Base-by-base conservation (phyloP, 2,113 vertebrate genomes). In the Gymnobelideus leadbeateri region DNA sequence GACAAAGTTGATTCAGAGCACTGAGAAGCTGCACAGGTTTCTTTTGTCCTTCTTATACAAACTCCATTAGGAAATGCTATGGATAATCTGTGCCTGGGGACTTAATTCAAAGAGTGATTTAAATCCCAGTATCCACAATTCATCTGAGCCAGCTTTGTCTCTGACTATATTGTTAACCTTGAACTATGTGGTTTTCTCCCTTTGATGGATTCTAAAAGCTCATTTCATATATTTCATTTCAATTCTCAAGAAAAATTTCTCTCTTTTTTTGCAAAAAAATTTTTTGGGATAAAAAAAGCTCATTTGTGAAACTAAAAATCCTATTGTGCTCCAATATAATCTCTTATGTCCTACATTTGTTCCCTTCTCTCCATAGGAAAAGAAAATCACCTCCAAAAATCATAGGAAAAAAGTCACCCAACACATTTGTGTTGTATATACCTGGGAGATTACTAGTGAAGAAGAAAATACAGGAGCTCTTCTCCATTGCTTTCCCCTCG, bases 401-500 rank as follows among this genome's bases (percentile, higher is more conserved):
- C 51, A 51, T 51, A 11, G 51, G 51, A 51, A 11, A 51, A 51
- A 51, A 51, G 54, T 25, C 77, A 91, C 89, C 7, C 77, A 93
- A 31, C 89, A 94, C 89, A 28, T 92, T 68, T 46, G 89, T 51
- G 0, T 50, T 51, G 24, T 50, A 52, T 92, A 31, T 94, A 96
- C 95, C 94, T 96, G 94, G 91, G 96, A 57, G 52, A 96, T 84
- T 92, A 90, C 51, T 94, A 51, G 7, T 43, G 89, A 89, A 89
- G 93, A 95, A 90, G 68, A 91, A 93, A 96, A 93, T 92, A 97
- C 95, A 98, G 91, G 96, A 93, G 95, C 96, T 95, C 96, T 92
- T 97, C 97, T 93, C 96, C 96, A 93, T 97, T 92, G 96, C 97
- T 94, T 90, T 96, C 97, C 95, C 96, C 97, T 97, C 97, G 90